Base-by-base conservation (phyloP, 1,140 invertebrate species). In the Drosophila rhopaloa region DNA sequence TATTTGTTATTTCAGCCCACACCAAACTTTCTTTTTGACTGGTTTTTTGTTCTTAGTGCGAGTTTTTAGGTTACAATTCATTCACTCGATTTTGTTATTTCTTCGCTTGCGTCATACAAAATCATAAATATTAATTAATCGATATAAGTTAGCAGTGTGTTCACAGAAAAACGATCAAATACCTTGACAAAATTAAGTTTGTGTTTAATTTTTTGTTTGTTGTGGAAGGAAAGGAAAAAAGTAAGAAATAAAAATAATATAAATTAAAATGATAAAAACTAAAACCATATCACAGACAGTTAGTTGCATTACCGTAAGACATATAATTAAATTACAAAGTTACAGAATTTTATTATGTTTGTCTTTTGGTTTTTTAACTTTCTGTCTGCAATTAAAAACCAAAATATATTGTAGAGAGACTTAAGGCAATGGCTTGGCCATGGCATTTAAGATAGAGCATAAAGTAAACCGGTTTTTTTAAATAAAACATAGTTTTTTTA, bases 1-100 rank as follows among this genome's bases (percentile, higher is more conserved):
- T 62, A n/a, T 56, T 47, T 41, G 29, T 71, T 29, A 48, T 27
- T 46, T 51, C 40, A 32, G 41, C 47, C 68, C 68, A 71, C 66
- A 71, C 68, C 68, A 50, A 71, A 71, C n/a, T 48, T 63, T 61
- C 29, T 63, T 75, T 61, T 59, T 40, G 4, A 37, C 35, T 67
- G 66, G 37, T 50, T 60, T 32, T 80, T 88, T 90, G 86, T 86
- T 90, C 86, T 81, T 86, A 76, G 81, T 90, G 86, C 86, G 61
- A 71, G 57, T 63, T 62, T 51, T 47, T 40, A n/a, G 19, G 35
- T 10, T 16, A 35, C 51, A 50, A 66, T 74, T 80, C 81, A 61
- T 76, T 86, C 81, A 74, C 54, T 76, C 9, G 53, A 60, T 70
- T 71, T 79, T 58, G 61, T 13, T 16, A 32, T 48, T 50, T 13